Percentiles rank a stretch among this genome's conserved stretches.
Evolutionary conservation across 2,888 invertebrate genomes (phyloP).

Genomic region (Drosophila vallismaia): DNA sequence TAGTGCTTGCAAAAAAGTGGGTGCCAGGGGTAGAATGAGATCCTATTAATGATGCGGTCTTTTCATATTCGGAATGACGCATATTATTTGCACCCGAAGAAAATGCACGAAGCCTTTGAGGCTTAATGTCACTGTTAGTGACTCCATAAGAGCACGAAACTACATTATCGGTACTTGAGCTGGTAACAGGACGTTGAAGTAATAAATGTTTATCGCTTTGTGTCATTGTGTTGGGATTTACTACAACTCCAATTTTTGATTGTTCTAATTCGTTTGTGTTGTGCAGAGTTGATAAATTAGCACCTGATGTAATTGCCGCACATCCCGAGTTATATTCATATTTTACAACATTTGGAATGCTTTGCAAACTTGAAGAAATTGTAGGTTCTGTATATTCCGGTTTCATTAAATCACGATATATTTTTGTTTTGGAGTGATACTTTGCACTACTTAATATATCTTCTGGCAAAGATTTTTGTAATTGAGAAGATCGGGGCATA

Average conservation of each 20-base stretch:
- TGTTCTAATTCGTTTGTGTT: constrained; percentile 65
- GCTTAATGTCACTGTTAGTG: constrained; percentile 36
- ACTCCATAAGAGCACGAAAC: constrained; percentile 67
- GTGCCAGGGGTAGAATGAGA: constrained; percentile 70
- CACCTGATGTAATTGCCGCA: constrained; percentile 58
- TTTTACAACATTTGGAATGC: constrained; percentile 84
- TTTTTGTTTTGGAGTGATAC: constrained; percentile 83
- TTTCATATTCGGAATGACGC: constrained; percentile 80
- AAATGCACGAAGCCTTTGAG: constrained; percentile 80
- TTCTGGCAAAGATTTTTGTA: constrained; percentile 58
- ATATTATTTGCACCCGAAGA: constrained; percentile 77
- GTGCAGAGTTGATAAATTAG: constrained; percentile 53
- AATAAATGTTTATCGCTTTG: constrained; percentile 81
- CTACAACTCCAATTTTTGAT: constrained; percentile 79
- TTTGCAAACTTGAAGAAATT: constrained; percentile 84
- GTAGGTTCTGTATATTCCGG: constrained; percentile 83
- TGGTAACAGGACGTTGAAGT: constrained; percentile 73
- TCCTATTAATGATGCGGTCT: constrained; percentile 79
- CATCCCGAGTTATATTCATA: constrained; percentile 67
- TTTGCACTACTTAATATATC: constrained; percentile 74
- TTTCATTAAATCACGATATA: constrained; percentile 82
- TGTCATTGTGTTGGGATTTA: constrained; percentile 82
- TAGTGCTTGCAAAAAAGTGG: constrained; percentile 67
- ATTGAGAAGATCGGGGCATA: constrained; percentile 81
- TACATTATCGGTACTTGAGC: constrained; percentile 49